phyloP scores from a whole-genome alignment of 2,888 invertebrate species.

The Agonopterix heracliana region DNA sequence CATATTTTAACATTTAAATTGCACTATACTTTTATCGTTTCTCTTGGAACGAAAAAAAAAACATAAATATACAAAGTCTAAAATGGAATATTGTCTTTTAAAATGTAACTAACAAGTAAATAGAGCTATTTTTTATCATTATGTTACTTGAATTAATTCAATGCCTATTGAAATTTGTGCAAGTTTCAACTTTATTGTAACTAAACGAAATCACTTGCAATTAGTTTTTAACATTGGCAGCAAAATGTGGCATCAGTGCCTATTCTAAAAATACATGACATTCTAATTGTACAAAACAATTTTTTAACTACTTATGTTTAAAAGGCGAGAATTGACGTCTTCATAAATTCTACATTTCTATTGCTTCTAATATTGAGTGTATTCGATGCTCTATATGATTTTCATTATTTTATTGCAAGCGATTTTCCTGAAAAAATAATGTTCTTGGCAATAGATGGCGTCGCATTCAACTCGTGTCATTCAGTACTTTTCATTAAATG shows the following conservation, averaged over 20 bases:
- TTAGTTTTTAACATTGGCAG: no score
- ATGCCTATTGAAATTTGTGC: no score
- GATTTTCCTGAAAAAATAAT: no score
- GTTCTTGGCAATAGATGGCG: no score
- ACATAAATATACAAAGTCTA: slow-evolving; percentile 15
- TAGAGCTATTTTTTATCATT: not conserved
- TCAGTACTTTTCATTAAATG: no score
- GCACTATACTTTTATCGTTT: no score
- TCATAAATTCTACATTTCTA: slow-evolving; percentile 21
- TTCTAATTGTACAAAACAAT: slow-evolving; percentile 25
- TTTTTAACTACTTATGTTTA: slow-evolving; percentile 21
- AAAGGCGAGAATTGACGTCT: slow-evolving; percentile 27
- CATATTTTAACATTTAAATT: not conserved
- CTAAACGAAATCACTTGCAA: no score
- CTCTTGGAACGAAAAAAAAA: slow-evolving; percentile 19
- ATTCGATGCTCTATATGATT: no score
- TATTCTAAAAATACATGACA: slow-evolving; percentile 18
- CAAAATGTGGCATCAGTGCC: not conserved
- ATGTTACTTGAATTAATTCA: no score
- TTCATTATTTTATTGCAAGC: no score
- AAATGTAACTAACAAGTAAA: slow-evolving; percentile 5
- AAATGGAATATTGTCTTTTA: slow-evolving; percentile 28
- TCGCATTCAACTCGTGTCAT: no score
- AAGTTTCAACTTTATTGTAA: no score
- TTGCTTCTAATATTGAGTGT: not conserved